Base-by-base conservation (phyloP, 2,113 vertebrate species). In the Smithornis capensis region DNA sequence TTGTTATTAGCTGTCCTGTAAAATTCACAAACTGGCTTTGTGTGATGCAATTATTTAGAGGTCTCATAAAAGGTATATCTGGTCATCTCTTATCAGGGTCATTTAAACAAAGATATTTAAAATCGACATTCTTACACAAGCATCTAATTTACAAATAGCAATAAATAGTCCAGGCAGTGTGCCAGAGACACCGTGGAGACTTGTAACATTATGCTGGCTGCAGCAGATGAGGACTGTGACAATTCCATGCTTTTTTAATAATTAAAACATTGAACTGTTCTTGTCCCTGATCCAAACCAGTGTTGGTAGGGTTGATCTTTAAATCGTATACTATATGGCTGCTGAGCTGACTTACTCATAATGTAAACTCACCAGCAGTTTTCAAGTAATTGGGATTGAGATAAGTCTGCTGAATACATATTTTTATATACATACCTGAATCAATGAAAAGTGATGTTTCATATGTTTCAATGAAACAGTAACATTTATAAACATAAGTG, bases 71-170 rank as follows among this genome's bases (percentile, higher is more conserved):
- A 97, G 77, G 50, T 89, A 5, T 98, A 95, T 97, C 96, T 98
- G 95, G 94, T 96, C 97, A 96, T 97, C 96, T 95, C 94, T 97
- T 97, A 97, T 97, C 96, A 92, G 95, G n/a, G 93, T 96, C 84
- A 82, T 97, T 97, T 97, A 97, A 96, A 96, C 93, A 91, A 83
- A 92, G 81, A 80, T 85, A 96, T 94, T 97, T 97, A 92, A 97
- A 97, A 97, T 19, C 95, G 97, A 97, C 96, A 90, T 98, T 97
- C 97, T 96, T 95, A 89, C 83, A 92, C 95, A 90, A 94, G 91
- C 14, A 23, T 95, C 95, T 97, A 97, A 97, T 97, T 98, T 98
- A 96, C 96, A 97, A 98, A 97, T 90, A 95, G 94, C 95, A 96
- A 95, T 98, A 98, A 98, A 98, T 94, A 97, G 29, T 73, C 82